Percentiles rank a stretch among this genome's conserved stretches.
Conservation (phyloP, 2,797 vertebrate genomes). For the Mareca strepera region DNA sequence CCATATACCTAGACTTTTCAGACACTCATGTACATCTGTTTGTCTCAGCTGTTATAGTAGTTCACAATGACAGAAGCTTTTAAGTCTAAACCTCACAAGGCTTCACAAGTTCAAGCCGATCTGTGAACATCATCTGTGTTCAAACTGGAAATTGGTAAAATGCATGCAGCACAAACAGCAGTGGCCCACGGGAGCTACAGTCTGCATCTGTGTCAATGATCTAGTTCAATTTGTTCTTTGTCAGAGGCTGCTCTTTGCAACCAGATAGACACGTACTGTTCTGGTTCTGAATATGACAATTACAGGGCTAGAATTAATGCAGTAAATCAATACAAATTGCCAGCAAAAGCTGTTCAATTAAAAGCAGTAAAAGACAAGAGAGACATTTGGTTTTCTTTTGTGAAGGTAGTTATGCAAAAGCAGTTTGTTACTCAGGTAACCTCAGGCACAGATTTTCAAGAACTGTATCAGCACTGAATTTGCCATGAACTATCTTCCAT, state of each 20-base stretch:
- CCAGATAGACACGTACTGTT: not conserved
- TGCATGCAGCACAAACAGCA: too few relatives aligned
- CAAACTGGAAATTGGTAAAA: not conserved
- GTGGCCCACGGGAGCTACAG: not conserved
- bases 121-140: not conserved
- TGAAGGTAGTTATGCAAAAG: not conserved
- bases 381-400: not conserved
- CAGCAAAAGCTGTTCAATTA: not conserved
- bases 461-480: not conserved
- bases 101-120: not conserved
- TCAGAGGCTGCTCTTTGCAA: not conserved
- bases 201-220: not conserved
- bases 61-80: not conserved
- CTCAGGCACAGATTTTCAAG: not conserved
- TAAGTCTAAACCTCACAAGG: not conserved
- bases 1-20: not conserved
- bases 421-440: constrained; percentile 9
- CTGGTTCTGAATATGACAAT: not conserved
- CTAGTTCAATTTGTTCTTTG: not conserved
- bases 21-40: not conserved
- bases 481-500: not conserved
- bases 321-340: not conserved
- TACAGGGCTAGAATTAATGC: not conserved
- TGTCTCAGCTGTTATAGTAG: too few relatives aligned
- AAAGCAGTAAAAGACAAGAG: not conserved